Base-by-base conservation (phyloP, 2,113 vertebrate genomes). In the Manacus vitellinus region DNA sequence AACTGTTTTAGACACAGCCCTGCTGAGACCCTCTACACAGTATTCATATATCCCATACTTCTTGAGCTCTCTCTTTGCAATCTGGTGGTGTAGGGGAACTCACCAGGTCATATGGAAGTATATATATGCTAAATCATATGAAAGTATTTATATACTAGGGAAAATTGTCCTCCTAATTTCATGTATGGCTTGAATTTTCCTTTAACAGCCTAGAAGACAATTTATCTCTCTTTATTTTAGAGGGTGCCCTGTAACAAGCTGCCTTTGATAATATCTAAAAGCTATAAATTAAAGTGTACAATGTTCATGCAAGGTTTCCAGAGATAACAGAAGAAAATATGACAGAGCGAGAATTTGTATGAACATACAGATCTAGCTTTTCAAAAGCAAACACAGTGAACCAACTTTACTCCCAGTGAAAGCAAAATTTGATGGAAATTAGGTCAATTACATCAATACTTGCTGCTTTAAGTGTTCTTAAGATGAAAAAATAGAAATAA, bases 251-350 rank as follows among this genome's bases (percentile, higher is more conserved):
- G 28, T 79, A 79, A 77, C 35, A 20, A 94, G 9, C 49, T 88
- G 81, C 77, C 46, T 94, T 88, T 62, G 74, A 79, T 95, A 82
- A 49, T 63, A 88, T 88, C 95, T 83, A 62, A 71, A 83, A 88
- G 49, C 81, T 80, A 47, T 88, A 88, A 95, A 91, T 46, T 58
- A 55, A 73, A 83, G 41, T 51, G 31, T 74, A 55, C 37, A 83
- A 88, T 31, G 46, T 58, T 92, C 1, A 2, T 79, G 54, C 41
- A 73, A 86, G 74, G 49, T 93, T 94, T 91, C 58, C n/a, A 73
- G 67, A 91, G 85, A 85, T 93, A 94, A 85, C 19, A 75, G 44
- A 72, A 82, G 47, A 82, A 95, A 85, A 82, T 89, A 67, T 0
- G 0, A 28, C 65, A 86, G 30, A 83, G 63, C 12, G 67, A 56